Percentiles rank a stretch among this genome's conserved stretches.
Evolutionary conservation across 2,888 invertebrate genomes (phyloP).

Genomic region (Pilophorus perplexus): DNA sequence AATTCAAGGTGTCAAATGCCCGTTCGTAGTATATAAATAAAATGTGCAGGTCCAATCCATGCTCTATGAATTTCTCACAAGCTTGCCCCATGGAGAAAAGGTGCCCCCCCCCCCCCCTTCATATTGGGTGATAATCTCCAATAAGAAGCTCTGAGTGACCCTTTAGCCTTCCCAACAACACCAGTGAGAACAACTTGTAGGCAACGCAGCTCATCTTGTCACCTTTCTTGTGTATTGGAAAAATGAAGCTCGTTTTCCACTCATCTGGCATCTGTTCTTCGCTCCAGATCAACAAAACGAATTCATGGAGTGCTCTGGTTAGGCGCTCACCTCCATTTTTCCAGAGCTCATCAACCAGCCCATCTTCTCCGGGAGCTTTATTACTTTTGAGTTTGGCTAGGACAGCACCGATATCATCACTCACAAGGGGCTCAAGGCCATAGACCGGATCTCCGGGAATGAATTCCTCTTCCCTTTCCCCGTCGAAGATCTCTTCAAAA

Average conservation of each 20-base stretch:
- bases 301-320: neutral
- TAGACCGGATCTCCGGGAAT: too few relatives aligned
- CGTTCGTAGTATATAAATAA: too few relatives aligned
- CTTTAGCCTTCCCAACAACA: neutral
- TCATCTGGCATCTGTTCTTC: neutral
- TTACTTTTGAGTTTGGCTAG: neutral
- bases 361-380: constrained; percentile 12
- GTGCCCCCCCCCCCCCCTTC: too few relatives aligned
- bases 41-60: too few relatives aligned
- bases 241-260: neutral
- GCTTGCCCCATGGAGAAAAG: too few relatives aligned
- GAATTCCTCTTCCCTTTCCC: too few relatives aligned
- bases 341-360: neutral
- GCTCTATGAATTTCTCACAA: too few relatives aligned
- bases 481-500: too few relatives aligned
- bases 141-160: neutral
- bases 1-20: too few relatives aligned
- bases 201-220: neutral
- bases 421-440: too few relatives aligned
- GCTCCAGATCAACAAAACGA: neutral
- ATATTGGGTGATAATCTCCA: neutral
- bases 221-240: neutral
- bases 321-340: neutral
- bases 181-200: neutral
- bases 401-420: neutral